Evolutionary conservation across 2,113 vertebrate genomes (phyloP), one percentile per base, ranked within the genome.

Genomic region (Okapia johnstoni): DNA sequence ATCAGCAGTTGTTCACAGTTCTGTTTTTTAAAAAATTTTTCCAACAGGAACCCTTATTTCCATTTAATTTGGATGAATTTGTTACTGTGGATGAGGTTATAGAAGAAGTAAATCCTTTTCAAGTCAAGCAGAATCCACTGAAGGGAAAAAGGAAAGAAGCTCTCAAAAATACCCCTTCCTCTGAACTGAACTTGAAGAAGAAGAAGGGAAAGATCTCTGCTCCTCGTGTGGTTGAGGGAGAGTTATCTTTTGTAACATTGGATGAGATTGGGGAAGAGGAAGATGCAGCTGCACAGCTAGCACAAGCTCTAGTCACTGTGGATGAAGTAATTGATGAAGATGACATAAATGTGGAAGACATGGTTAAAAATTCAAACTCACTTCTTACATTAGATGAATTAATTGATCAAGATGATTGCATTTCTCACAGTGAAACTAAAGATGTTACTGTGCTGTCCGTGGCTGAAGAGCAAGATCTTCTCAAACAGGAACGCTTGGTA

Each of bases 221-320:
- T 0, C 46, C 92, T 1, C 94, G 4, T 48, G 14, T 50, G 1
- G 95, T 88, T 0, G 98, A 98, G 8, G 97, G 96, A 2, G 98
- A 98, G 12, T 97, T 93, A 8, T 98, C 97, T 73, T 99, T 99
- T 80, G 99, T 99, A 50, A 99, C 99, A 6, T 85, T 99, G 97
- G 99, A 99, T 48, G 99, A 99, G 66, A 99, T 99, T 1, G 99
- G 99, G 6, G 99, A 99, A 81, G 99, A 99, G 30, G 99, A 99
- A 96, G 99, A 99, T 0, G 97, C 97, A 17, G 83, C 98, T 55
- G 52, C 92, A 0, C 98, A 93, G 14, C 88, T 96, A 3, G 57
- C 97, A 28, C 98, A 96, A 88, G 93, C 98, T 11, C 92, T 99
- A 26, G 86, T 99, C 26, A 99, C 99, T 0, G 99, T 99, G 23